Conservation (phyloP, 2,797 vertebrate genomes). For the Micromesistius poutassou region DNA sequence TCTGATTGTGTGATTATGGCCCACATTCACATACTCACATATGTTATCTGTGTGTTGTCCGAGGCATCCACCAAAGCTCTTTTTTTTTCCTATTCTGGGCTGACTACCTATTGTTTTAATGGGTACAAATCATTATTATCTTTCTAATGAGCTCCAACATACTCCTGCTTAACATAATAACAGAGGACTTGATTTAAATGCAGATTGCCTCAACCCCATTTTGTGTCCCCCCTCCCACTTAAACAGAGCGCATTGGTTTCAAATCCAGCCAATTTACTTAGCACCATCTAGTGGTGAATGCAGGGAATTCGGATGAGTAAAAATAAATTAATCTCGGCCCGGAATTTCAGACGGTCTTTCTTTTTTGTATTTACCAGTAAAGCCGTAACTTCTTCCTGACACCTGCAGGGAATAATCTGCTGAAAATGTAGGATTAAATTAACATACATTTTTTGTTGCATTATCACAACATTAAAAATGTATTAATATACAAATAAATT, state of each 20-base stretch:
- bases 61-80: slow-evolving; percentile 14
- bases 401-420: background rate
- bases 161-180: slow-evolving; percentile 70
- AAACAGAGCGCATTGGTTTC: slow-evolving; percentile 20
- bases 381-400: background rate
- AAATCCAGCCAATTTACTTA: slow-evolving; percentile 52
- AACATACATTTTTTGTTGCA: background rate
- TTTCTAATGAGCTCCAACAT: slow-evolving; percentile 68
- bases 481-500: background rate
- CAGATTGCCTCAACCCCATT: slow-evolving; percentile 35
- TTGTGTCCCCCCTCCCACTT: slow-evolving; percentile 34
- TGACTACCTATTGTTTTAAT: slow-evolving; percentile 51
- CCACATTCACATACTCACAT: slow-evolving; percentile 35
- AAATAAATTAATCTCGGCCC: background rate
- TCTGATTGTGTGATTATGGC: slow-evolving; percentile 21
- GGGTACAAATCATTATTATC: slow-evolving; percentile 65
- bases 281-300: slow-evolving; percentile 67
- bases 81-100: slow-evolving; percentile 12
- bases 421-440: slow-evolving; percentile 10
- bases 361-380: background rate
- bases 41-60: slow-evolving; percentile 28
- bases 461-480: background rate
- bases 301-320: slow-evolving; percentile 15
- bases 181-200: slow-evolving; percentile 59
- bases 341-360: background rate